Evolutionary conservation across 92 coral and sea anemone species (phyloP).

Genomic region (Muricea muricata): DNA sequence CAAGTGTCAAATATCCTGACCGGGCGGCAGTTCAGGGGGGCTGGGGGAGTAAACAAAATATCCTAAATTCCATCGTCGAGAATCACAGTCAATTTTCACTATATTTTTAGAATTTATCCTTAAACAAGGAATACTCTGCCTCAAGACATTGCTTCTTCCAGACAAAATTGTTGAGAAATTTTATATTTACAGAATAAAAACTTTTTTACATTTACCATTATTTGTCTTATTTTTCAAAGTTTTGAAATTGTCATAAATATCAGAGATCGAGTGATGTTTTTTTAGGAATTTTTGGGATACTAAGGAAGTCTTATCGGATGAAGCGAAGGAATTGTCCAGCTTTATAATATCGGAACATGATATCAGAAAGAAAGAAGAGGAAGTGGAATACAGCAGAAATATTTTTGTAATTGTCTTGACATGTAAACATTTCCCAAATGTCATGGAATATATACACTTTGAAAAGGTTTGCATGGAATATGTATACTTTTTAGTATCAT

Average conservation of each 20-base stretch:
- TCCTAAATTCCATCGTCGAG: conserved; percentile 3
- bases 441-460: conserved; percentile 44
- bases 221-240: no score
- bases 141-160: neutral
- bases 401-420: neutral
- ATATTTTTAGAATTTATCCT: neutral
- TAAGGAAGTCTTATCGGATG: neutral
- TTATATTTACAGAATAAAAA: neutral
- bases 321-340: neutral
- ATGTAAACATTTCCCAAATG: neutral
- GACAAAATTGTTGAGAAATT: neutral
- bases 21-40: no score
- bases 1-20: neutral
- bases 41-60: neutral
- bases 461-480: conserved; percentile 19
- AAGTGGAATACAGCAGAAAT: no score
- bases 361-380: neutral
- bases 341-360: no score
- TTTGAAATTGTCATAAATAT: neutral
- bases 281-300: neutral
- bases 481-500: neutral
- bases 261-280: neutral
- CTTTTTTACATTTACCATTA: no score
- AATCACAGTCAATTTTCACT: neutral
- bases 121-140: neutral